These are phyloP conservation scores for Plebejus argus DNA, from an alignment of 2,888 invertebrate genomes.

Conservation along the genomic window DNA sequence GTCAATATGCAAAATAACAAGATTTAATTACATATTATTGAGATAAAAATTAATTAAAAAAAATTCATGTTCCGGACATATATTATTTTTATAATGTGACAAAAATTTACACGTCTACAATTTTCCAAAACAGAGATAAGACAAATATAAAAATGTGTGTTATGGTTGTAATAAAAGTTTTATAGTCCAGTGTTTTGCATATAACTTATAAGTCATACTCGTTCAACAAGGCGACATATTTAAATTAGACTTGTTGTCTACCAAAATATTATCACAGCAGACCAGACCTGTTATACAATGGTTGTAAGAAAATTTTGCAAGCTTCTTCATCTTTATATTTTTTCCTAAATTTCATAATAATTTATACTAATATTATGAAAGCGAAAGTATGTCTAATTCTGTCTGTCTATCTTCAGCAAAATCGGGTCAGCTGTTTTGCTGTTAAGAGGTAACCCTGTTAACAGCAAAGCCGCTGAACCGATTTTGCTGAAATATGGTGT, in stretches of 20 bases:
- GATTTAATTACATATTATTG: too few relatives aligned
- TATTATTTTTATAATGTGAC: slow-evolving; percentile 21
- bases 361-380: too few relatives aligned
- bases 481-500: too few relatives aligned
- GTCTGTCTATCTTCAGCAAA: too few relatives aligned
- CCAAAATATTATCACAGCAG: not conserved
- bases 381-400: too few relatives aligned
- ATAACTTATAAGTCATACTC: not conserved
- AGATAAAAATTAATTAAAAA: not conserved
- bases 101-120: not conserved
- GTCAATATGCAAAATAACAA: too few relatives aligned
- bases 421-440: too few relatives aligned
- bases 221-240: not conserved
- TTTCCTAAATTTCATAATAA: too few relatives aligned
- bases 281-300: not conserved
- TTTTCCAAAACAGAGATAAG: not conserved
- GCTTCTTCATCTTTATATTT: too few relatives aligned
- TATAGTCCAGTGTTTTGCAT: not conserved
- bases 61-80: not conserved
- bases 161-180: slow-evolving; percentile 2
- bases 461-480: too few relatives aligned
- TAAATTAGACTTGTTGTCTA: not conserved
- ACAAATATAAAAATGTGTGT: not conserved
- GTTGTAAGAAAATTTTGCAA: not conserved
- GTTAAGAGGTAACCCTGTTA: too few relatives aligned